Percentiles rank a stretch among this genome's conserved stretches.
phyloP scores from a whole-genome alignment of 2,113 vertebrate genomes.

The Okapia johnstoni region DNA sequence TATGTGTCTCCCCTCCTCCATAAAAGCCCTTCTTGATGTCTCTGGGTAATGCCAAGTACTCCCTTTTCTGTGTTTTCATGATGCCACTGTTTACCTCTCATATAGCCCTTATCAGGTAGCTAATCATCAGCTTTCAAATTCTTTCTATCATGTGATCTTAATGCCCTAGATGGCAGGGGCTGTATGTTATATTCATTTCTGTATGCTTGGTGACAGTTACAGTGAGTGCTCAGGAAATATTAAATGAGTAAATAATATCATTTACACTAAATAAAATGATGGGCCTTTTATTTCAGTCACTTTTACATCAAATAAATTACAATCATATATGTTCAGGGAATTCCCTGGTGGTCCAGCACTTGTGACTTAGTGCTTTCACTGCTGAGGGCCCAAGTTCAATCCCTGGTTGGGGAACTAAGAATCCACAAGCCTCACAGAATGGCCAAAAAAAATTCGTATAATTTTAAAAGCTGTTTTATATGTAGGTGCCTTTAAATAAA shows the following conservation, averaged over 20 bases:
- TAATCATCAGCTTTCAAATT: not conserved
- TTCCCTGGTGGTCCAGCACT: not conserved
- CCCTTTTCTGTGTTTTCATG: not conserved
- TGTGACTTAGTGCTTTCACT: not conserved
- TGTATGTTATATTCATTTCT: not conserved
- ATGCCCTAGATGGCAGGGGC: not conserved
- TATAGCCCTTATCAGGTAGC: not conserved
- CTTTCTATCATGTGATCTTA: not conserved
- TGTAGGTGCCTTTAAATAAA: not conserved
- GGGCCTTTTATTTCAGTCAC: not conserved
- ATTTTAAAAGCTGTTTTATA: not conserved
- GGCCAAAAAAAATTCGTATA: not conserved
- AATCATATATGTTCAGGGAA: not conserved
- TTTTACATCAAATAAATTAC: constrained; percentile 1
- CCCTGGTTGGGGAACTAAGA: not conserved
- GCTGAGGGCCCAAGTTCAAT: not conserved
- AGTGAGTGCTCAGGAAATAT: not conserved
- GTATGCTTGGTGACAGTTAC: not conserved
- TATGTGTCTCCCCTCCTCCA: not conserved
- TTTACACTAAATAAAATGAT: not conserved
- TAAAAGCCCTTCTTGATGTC: not conserved
- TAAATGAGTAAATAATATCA: not conserved
- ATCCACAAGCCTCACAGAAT: not conserved
- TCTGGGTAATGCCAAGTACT: not conserved
- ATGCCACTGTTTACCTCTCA: not conserved